These are phyloP conservation scores for Lanius collurio DNA, from an alignment of 2,113 vertebrate genomes.

Conservation along the genomic window DNA sequence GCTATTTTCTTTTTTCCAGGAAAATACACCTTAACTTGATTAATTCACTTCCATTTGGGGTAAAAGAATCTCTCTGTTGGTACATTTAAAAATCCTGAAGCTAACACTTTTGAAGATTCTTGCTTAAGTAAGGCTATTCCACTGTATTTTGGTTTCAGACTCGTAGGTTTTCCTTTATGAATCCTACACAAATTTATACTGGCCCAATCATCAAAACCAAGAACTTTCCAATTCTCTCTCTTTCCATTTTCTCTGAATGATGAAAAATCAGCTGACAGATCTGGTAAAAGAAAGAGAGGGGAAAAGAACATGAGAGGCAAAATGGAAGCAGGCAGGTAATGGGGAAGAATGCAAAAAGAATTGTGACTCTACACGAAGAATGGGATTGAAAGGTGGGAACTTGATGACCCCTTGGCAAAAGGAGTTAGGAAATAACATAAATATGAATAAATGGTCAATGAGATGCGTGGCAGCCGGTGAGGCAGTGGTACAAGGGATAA, in stretches of 20 bases:
- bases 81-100: background rate
- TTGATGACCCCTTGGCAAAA: background rate
- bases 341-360: background rate
- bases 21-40: background rate
- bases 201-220: background rate
- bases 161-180: background rate
- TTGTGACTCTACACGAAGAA: background rate
- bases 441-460: background rate
- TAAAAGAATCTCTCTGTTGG: background rate
- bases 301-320: background rate
- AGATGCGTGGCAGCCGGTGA: no score
- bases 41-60: background rate
- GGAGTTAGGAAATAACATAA: background rate
- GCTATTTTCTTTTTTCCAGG: background rate
- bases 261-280: background rate
- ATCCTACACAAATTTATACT: background rate
- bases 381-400: background rate
- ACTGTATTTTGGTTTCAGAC: background rate
- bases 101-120: background rate
- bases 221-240: background rate
- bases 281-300: background rate
- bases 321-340: background rate
- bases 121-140: background rate
- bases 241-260: background rate
- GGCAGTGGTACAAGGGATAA: no score